Evolutionary conservation across 2,113 vertebrate species (phyloP), one percentile per base, ranked within the genome.

Genomic region (Pteruthius melanotis): DNA sequence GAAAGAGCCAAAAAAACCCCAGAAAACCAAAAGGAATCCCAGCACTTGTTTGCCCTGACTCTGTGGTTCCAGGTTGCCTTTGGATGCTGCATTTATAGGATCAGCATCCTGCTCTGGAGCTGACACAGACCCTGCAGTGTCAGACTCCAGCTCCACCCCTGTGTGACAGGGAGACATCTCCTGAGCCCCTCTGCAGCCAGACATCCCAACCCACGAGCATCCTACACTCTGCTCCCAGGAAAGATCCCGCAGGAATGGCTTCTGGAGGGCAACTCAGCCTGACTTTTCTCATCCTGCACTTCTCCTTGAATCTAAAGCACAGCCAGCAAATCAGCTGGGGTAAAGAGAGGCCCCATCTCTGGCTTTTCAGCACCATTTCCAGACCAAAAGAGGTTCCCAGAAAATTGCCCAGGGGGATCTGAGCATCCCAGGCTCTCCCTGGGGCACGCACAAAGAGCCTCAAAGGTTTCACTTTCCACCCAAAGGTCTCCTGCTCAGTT

Each of bases 91-190:
- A 8, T 65, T 70, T 72, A 3, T 10, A 70, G 69, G 74, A 19
- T 6, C 24, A 28, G 64, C 42, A 40, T 23, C 78, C 74, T 15
- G 0, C 18, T 44, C 27, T 3, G 3, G 39, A 44, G 39, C 74
- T 45, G n/a, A 11, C 2, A 12, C 23, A 2, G 1, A 12, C 31
- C 8, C 13, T 2, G 2, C 5, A 3, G 16, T 37, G 50, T 33
- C 56, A 66, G 19, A 10, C 40, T 27, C 9, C 1, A 30, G 20
- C 22, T n/a, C 30, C 70, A 85, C 4, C 19, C 19, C 66, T 60
- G 3, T 2, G 9, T 1, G 1, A 6, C n/a, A 9, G 1, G 22
- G 44, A 56, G 30, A 7, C 0, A 2, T 5, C 60, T n/a, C 1
- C 0, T 7, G 59, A 94, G 42, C 71, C 70, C 19, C 71, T 37